Evolutionary conservation across 2,113 vertebrate species (phyloP).

Genomic region (Notarius quadriscutis): DNA sequence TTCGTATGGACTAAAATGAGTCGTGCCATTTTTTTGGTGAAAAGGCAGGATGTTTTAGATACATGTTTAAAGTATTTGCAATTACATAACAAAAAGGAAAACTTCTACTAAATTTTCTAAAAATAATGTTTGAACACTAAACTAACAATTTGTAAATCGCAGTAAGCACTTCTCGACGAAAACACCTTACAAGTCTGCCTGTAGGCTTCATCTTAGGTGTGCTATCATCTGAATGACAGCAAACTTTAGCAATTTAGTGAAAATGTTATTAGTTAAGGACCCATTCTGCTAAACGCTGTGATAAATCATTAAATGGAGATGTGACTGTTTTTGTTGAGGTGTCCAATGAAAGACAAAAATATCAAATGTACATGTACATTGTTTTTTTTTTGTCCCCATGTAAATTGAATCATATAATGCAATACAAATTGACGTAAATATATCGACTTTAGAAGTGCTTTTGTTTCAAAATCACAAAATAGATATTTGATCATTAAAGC

Average conservation of each 20-base stretch:
- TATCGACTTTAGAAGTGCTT: background rate
- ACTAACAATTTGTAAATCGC: background rate
- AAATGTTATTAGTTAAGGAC: background rate
- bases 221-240: background rate
- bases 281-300: background rate
- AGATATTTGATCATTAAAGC: background rate
- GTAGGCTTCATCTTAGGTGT: background rate
- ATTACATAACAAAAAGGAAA: background rate
- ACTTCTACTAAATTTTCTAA: background rate
- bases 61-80: background rate
- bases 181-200: background rate
- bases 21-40: background rate
- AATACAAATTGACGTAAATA: background rate
- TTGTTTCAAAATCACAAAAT: background rate
- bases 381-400: background rate
- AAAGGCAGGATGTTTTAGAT: background rate
- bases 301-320: background rate
- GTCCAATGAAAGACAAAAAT: background rate
- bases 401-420: background rate
- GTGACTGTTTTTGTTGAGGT: background rate
- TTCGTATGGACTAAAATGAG: constrained; percentile 1
- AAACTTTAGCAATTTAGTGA: background rate
- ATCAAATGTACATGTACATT: background rate
- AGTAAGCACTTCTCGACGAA: background rate
- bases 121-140: background rate